Evolutionary conservation across 2,797 vertebrate species (phyloP).

Genomic region (Tokudaia muenninki): DNA sequence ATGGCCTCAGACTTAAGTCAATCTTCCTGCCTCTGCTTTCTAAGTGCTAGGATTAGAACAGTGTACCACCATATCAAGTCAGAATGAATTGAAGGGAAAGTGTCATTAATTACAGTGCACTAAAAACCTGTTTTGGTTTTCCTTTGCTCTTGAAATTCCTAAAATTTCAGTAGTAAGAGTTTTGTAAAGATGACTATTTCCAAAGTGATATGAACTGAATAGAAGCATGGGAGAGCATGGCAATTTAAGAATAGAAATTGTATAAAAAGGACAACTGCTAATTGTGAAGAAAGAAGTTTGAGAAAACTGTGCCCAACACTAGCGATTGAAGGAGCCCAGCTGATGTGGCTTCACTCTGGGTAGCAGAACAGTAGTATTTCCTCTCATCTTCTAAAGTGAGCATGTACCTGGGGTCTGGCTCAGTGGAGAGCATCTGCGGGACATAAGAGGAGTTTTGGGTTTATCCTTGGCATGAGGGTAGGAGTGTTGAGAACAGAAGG

Average conservation of each 20-base stretch:
- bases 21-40: not conserved
- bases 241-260: not conserved
- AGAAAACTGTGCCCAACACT: not conserved
- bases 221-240: not conserved
- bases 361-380: not conserved
- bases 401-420: not conserved
- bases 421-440: not conserved
- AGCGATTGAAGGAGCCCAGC: not conserved
- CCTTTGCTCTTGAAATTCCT: not conserved
- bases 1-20: not conserved
- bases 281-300: not conserved
- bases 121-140: not conserved
- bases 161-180: conserved; percentile 8
- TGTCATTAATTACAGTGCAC: not conserved
- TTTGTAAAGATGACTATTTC: not conserved
- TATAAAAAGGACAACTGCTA: conserved; percentile 6
- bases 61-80: not conserved
- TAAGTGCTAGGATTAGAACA: not conserved
- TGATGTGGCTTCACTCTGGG: not conserved
- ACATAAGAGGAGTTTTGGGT: not conserved
- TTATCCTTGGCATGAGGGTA: too few species aligned
- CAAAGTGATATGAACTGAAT: not conserved
- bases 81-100: not conserved
- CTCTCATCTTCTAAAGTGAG: not conserved
- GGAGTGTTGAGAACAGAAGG: not conserved